Evolutionary conservation across 30 jellyfish, hydroid and myxozoan species (phyloP).

Genomic region (Hydractinia echinata): DNA sequence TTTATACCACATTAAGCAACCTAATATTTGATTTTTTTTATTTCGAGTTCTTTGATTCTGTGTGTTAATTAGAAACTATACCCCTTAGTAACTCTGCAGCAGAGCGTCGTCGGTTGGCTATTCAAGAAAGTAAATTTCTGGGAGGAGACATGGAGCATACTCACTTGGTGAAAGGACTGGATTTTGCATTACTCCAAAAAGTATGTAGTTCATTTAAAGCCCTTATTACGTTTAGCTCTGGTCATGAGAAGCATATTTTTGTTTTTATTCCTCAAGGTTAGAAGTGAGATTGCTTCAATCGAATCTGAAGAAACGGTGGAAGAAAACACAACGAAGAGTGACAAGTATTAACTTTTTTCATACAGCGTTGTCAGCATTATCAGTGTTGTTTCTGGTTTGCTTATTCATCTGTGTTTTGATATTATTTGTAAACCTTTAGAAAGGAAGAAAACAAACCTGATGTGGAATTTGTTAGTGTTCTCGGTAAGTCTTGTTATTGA

Average conservation of each 20-base stretch:
- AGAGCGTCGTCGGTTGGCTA: conserved; percentile 86
- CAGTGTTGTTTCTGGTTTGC: not conserved
- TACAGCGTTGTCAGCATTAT: not conserved
- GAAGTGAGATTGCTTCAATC: conserved; percentile 76
- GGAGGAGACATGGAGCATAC: conserved; percentile 99
- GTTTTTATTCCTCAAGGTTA: conserved; percentile 41
- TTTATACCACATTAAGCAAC: no score
- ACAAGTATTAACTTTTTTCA: conserved; percentile 36
- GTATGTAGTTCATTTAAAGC: conserved; percentile 29
- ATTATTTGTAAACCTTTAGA: not conserved
- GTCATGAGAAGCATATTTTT: not conserved
- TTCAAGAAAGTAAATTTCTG: conserved; percentile 95
- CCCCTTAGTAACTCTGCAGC: conserved; percentile 72
- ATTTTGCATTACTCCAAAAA: conserved; percentile 94
- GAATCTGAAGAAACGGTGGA: conserved; percentile 41
- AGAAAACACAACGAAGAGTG: conserved; percentile 27
- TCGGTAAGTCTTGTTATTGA: not conserved
- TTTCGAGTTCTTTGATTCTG: no score
- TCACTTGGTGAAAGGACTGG: conserved; percentile 97
- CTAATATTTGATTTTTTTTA: no score
- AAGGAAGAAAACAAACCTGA: conserved; percentile 2
- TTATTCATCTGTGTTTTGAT: not conserved
- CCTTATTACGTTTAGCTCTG: not conserved
- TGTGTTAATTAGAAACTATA: no score
- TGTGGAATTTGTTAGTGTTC: not conserved